These are phyloP conservation scores for Arion vulgaris DNA, from an alignment of 1,140 invertebrate genomes.

Conservation along the genomic window DNA sequence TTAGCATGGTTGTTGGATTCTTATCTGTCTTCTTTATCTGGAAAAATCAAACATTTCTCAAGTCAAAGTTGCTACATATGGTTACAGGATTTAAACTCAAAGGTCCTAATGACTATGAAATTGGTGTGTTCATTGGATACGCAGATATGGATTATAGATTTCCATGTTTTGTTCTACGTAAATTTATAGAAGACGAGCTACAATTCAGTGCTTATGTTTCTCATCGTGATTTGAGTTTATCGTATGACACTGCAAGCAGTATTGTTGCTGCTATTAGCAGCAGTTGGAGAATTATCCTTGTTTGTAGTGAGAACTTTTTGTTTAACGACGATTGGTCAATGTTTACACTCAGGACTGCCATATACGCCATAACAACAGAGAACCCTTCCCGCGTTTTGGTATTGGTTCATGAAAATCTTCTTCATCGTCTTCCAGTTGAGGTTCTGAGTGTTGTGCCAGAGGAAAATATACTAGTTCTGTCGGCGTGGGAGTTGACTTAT, in stretches of 20 bases:
- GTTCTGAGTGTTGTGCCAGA: neutral
- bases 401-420: slow-evolving; percentile 1
- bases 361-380: neutral
- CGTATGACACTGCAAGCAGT: neutral
- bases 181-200: slow-evolving; percentile 20
- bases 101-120: neutral
- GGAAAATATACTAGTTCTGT: neutral
- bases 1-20: neutral
- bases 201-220: neutral
- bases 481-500: neutral
- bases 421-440: neutral
- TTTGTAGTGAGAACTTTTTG: neutral
- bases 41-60: slow-evolving; percentile 1
- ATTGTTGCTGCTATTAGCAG: neutral
- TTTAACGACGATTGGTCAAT: slow-evolving; percentile 1
- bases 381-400: slow-evolving; percentile 18
- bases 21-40: neutral
- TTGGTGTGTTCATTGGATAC: slow-evolving; percentile 21
- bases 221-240: neutral
- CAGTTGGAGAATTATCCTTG: slow-evolving; percentile 25
- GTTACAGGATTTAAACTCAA: neutral
- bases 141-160: slow-evolving; percentile 5
- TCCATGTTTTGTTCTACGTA: neutral
- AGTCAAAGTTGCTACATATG: neutral
- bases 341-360: slow-evolving; percentile 1